These are phyloP conservation scores for Zapornia atra DNA, from an alignment of 2,113 vertebrate species.

Conservation along the genomic window DNA sequence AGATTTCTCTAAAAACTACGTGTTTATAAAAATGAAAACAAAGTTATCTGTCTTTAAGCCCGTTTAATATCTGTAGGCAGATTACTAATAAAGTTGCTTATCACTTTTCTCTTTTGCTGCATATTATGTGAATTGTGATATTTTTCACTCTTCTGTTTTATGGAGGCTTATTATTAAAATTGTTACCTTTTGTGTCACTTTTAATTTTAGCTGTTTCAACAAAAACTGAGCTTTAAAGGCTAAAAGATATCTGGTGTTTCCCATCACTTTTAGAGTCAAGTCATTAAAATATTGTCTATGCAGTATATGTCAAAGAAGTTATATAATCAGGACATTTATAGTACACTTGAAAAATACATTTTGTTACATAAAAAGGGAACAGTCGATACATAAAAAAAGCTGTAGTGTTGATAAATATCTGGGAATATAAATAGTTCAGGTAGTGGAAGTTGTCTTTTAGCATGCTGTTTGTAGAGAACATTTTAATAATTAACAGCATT, in stretches of 20 bases:
- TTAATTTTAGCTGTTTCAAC: not conserved
- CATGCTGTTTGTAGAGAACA: not conserved
- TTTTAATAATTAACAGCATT: not conserved
- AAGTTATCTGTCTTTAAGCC: not conserved
- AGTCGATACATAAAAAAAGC: not conserved
- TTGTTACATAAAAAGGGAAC: not conserved
- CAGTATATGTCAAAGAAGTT: not conserved
- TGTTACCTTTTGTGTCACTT: not conserved
- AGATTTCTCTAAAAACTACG: not conserved
- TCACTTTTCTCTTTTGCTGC: not conserved
- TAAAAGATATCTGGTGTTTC: not conserved
- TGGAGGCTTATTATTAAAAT: not conserved
- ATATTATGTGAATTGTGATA: not conserved
- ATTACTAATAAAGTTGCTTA: not conserved
- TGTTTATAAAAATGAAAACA: not conserved
- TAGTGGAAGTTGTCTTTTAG: not conserved
- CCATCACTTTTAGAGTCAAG: not conserved
- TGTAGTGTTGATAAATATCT: not conserved
- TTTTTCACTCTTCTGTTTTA: not conserved
- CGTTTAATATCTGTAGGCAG: not conserved
- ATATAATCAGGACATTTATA: not conserved
- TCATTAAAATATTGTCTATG: not conserved
- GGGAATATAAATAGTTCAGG: not conserved
- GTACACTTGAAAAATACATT: not conserved
- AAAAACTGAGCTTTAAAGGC: not conserved